These are phyloP conservation scores for Aproaerema taeniolella DNA, from an alignment of 2,888 invertebrate genomes.

Conservation along the genomic window DNA sequence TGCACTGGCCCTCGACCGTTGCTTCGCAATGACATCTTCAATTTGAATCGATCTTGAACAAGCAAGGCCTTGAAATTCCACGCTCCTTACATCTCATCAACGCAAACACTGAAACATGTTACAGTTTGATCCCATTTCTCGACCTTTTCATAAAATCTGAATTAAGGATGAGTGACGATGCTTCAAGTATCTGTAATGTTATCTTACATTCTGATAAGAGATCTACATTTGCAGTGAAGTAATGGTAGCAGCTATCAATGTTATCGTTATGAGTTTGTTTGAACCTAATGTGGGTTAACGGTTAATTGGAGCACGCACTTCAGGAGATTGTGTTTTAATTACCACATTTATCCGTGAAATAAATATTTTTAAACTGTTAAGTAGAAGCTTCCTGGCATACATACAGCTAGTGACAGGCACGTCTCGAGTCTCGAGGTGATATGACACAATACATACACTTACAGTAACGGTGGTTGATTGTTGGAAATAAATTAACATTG, in stretches of 20 bases:
- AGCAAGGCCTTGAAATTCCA: constrained; percentile 1
- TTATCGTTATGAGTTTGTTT: constrained; percentile 47
- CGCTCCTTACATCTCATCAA: constrained; percentile 7
- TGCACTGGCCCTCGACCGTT: constrained; percentile 9
- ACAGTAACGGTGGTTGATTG: constrained; percentile 4
- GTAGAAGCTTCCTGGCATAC: constrained; percentile 26
- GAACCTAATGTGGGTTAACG: constrained; percentile 56
- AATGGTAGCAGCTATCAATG: constrained; percentile 46
- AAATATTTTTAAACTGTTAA: constrained; percentile 20
- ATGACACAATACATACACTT: constrained; percentile 22
- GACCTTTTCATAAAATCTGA: too few species aligned
- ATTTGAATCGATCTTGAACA: constrained; percentile 3
- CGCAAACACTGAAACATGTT: not conserved
- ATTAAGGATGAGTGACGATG: too few species aligned
- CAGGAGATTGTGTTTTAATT: constrained; percentile 38
- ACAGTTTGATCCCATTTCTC: too few species aligned
- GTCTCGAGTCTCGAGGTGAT: constrained; percentile 32
- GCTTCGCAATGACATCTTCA: constrained; percentile 7
- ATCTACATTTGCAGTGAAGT: constrained; percentile 43
- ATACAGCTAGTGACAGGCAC: constrained; percentile 29
- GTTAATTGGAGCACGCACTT: constrained; percentile 60
- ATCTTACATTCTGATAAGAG: constrained; percentile 38
- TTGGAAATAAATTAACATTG: constrained; percentile 10
- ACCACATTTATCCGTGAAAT: constrained; percentile 12
- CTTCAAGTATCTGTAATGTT: too few species aligned